Evolutionary conservation across 1,140 invertebrate genomes (phyloP).

Genomic region (Solenopsis fugax): DNA sequence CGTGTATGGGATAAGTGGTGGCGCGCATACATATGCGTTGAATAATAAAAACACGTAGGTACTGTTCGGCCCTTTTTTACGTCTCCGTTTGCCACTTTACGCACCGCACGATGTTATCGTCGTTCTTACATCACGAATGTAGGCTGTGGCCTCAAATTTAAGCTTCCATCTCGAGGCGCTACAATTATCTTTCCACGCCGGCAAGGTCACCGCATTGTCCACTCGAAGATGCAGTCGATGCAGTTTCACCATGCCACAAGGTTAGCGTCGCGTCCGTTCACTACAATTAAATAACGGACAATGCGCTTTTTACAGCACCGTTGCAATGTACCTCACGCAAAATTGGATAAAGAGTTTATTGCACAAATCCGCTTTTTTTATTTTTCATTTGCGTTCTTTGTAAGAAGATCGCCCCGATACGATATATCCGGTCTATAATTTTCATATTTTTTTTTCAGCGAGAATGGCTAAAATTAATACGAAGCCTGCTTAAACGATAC

Average conservation of each 20-base stretch:
- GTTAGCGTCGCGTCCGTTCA: slow-evolving; percentile 5
- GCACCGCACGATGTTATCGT: slow-evolving; percentile 65
- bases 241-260: slow-evolving; percentile 44
- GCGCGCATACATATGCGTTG: background rate
- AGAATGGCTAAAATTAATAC: slow-evolving; percentile 31
- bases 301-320: background rate
- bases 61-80: slow-evolving; percentile 47
- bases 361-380: background rate
- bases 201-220: slow-evolving; percentile 33
- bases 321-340: background rate
- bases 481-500: slow-evolving; percentile 10
- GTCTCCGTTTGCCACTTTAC: slow-evolving; percentile 29
- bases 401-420: background rate
- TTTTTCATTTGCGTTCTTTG: background rate
- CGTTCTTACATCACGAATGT: slow-evolving; percentile 74
- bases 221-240: slow-evolving; percentile 52
- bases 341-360: background rate
- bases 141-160: slow-evolving; percentile 70
- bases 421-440: background rate
- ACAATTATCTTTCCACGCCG: slow-evolving; percentile 11
- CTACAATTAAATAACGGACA: slow-evolving; percentile 15
- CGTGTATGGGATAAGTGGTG: slow-evolving; percentile 11
- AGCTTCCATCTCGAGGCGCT: slow-evolving; percentile 21
- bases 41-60: slow-evolving; percentile 34
- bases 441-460: background rate